Conservation (phyloP, 2,113 vertebrate genomes). For the Eptesicus fuscus region DNA sequence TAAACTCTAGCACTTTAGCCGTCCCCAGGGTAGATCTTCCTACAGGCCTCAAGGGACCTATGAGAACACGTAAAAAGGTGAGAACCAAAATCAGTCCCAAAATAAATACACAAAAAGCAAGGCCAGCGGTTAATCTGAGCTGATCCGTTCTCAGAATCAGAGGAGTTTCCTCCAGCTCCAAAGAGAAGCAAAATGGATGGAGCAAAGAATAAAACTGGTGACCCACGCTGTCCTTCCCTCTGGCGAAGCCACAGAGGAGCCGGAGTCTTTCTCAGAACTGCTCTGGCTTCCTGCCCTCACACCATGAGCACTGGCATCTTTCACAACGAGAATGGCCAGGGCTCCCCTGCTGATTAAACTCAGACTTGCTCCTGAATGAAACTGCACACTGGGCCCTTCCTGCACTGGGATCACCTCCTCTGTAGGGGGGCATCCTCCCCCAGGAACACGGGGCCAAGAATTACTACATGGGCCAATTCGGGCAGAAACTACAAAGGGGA, state of each 20-base stretch:
- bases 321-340: neutral
- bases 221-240: too few species aligned
- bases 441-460: neutral
- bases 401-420: neutral
- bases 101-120: neutral
- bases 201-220: neutral
- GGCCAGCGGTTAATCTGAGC: neutral
- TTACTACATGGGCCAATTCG: neutral
- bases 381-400: neutral
- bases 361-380: neutral
- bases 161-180: neutral
- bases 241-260: neutral
- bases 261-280: neutral
- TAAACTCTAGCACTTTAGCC: accelerated
- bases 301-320: neutral
- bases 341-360: neutral
- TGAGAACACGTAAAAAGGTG: neutral
- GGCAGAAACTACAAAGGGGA: neutral
- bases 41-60: neutral
- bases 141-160: neutral
- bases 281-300: neutral
- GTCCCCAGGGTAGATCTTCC: too few species aligned
- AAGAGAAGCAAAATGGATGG: neutral
- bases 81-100: neutral
- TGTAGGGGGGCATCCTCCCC: too few species aligned